These are phyloP conservation scores for Nasalis larvatus DNA, from an alignment of 2,113 vertebrate genomes.

Conservation along the genomic window DNA sequence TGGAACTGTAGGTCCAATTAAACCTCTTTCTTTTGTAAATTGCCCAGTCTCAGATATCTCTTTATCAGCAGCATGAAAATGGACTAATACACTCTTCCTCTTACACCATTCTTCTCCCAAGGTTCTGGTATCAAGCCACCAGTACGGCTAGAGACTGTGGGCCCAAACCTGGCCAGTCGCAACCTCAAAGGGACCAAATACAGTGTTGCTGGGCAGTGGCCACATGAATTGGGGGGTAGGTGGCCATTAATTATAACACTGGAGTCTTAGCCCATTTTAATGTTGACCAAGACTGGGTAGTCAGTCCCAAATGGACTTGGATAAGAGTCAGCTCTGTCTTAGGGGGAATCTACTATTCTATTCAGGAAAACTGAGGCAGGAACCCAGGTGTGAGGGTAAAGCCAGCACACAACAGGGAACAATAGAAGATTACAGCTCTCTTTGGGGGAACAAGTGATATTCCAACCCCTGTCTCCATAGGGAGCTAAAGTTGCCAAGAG, in stretches of 20 bases:
- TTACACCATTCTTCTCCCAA: background rate
- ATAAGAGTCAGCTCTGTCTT: background rate
- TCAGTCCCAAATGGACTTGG: background rate
- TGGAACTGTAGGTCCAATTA: no score
- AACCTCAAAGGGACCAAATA: background rate
- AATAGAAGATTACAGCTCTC: background rate
- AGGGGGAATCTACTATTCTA: background rate
- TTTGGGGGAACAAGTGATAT: background rate
- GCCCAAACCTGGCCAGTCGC: background rate
- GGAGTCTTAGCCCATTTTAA: background rate
- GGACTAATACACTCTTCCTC: background rate
- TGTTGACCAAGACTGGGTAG: background rate
- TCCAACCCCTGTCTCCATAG: background rate
- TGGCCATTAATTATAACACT: background rate
- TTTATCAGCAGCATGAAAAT: no score
- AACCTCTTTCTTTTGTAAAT: no score
- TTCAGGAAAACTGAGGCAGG: conserved; percentile 26
- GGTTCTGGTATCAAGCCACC: background rate
- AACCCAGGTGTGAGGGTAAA: background rate
- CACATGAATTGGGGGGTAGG: background rate
- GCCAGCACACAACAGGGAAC: background rate
- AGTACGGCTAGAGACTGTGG: background rate
- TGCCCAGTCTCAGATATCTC: no score
- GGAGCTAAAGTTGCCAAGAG: background rate
- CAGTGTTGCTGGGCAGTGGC: background rate